phyloP scores from a whole-genome alignment of 2,888 invertebrate genomes.

The Drosophila yooni region DNA sequence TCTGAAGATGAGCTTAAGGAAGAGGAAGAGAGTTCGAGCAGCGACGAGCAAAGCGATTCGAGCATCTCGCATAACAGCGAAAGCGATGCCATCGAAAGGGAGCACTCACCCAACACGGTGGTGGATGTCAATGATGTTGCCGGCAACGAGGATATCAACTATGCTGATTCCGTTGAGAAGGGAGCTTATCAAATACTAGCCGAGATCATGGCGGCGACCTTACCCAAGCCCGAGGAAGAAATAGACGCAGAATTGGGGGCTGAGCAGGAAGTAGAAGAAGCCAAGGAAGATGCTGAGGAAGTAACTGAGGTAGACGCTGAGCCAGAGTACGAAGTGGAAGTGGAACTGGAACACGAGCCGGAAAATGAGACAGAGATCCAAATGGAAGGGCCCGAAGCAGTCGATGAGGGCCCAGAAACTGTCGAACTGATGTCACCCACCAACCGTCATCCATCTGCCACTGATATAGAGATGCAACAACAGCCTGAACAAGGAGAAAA shows the following conservation, averaged over 20 bases:
- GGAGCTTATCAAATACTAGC: not conserved
- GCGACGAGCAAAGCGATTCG: constrained; percentile 27
- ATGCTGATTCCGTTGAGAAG: not conserved
- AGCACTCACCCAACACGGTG: constrained; percentile 55
- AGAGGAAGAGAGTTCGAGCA: constrained; percentile 25
- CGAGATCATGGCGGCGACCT: not conserved
- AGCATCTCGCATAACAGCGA: constrained; percentile 28
- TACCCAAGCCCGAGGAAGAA: constrained; percentile 5
- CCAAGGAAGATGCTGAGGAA: not conserved
- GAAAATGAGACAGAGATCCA: not conserved
- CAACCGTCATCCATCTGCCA: constrained; percentile 14
- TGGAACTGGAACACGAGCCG: not conserved
- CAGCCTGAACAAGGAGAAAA: not conserved
- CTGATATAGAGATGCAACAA: not conserved
- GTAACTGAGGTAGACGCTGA: not conserved
- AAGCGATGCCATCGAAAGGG: constrained; percentile 46
- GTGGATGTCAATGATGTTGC: constrained; percentile 41
- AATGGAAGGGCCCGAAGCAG: constrained; percentile 49
- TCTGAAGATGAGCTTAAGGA: constrained; percentile 18
- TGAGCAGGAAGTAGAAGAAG: not conserved
- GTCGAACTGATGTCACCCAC: constrained; percentile 18
- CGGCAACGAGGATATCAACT: not conserved
- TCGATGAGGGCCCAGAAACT: constrained; percentile 47
- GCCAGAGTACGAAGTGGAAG: not conserved
- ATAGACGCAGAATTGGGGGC: not conserved